Conservation (phyloP, 30 jellyfish, hydroid and myxozoan species). For the Mastigias papua region DNA sequence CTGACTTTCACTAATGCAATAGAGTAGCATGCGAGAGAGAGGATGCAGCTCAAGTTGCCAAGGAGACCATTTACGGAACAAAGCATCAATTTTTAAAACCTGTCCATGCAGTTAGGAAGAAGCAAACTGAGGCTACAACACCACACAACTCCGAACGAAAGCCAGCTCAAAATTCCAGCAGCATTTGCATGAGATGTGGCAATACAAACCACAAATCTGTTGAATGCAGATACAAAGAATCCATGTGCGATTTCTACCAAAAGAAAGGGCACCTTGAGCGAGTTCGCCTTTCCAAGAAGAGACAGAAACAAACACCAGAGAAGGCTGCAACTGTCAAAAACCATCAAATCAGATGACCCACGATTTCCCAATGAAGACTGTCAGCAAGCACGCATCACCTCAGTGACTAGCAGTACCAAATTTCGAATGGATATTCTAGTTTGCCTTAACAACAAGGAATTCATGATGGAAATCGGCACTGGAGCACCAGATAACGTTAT, state of each 20-base stretch:
- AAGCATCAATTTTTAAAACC: conserved; percentile 31
- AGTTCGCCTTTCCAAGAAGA: conserved; percentile 53
- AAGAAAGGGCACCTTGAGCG: conserved; percentile 49
- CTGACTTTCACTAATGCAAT: conserved; percentile 1
- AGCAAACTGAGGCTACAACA: conserved; percentile 9
- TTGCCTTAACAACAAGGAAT: conserved; percentile 27
- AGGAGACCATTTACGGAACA: conserved; percentile 41
- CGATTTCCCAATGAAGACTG: conserved; percentile 10
- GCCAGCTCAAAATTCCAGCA: conserved; percentile 22
- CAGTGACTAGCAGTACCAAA: conserved; percentile 30
- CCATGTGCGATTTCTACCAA: conserved; percentile 27
- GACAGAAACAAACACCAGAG: conserved; percentile 6
- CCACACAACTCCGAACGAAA: conserved; percentile 29
- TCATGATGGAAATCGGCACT: conserved; percentile 38
- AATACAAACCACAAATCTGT: conserved; percentile 21
- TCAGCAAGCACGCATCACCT: conserved; percentile 54
- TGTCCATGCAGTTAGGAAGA: conserved; percentile 44
- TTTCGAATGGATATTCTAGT: conserved; percentile 29
- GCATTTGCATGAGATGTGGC: conserved; percentile 61
- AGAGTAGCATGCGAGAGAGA: conserved; percentile 17
- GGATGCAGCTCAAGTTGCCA: conserved; percentile 48
- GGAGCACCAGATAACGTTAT: conserved; percentile 22
- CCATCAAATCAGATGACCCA: conserved; percentile 37
- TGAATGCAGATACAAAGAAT: conserved; percentile 41
- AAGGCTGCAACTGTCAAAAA: conserved; percentile 20